Evolutionary conservation across 1,140 invertebrate species (phyloP), one percentile per base, ranked within the genome.

Genomic region (Oreohelix idahoensis): DNA sequence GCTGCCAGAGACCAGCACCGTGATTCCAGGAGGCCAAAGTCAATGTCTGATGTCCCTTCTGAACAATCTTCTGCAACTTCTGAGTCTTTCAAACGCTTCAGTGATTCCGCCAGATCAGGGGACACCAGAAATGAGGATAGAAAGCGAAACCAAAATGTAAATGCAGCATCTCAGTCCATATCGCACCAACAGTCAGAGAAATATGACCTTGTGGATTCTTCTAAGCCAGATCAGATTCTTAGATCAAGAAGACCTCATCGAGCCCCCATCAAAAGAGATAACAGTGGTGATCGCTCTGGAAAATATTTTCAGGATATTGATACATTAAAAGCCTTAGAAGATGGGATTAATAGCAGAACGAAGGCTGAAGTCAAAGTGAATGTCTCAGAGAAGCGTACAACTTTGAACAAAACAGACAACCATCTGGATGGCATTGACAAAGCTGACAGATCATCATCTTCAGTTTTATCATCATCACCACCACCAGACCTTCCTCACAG

Each of bases 251-350:
- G 77, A 74, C 71, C 38, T 26, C 35, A 74, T 26, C 23, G 42
- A 39, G 36, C 38, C 0, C 1, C 51, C 32, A 4, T 58, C 35
- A 69, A 45, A 20, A 51, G 77, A 38, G 77, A 79, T 26, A 53
- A 79, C 36, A 79, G 77, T 35, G 79, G 73, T 70, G 84, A 84
- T 38, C 42, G 84, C 29, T 66, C 32, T 29, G 84, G 73, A 13
- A 84, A 81, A 38, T 81, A 81, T 71, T 81, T 81, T n/a, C 66
- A 81, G n/a, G 78, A 69, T 45, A 26, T 81, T 4, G 84, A 84
- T 32, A 32, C 75, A 2, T 63, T 84, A 29, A 80, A 80, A 63
- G 29, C 84, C 35, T 45, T 63, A n/a, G 63, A 63, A 0, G 75
- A 81, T 26, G 53, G 32, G 53, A 26, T 81, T 23, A 74, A 81